Base-by-base conservation (phyloP, 2,797 vertebrate genomes). In the Brachyrhaphis roseni region DNA sequence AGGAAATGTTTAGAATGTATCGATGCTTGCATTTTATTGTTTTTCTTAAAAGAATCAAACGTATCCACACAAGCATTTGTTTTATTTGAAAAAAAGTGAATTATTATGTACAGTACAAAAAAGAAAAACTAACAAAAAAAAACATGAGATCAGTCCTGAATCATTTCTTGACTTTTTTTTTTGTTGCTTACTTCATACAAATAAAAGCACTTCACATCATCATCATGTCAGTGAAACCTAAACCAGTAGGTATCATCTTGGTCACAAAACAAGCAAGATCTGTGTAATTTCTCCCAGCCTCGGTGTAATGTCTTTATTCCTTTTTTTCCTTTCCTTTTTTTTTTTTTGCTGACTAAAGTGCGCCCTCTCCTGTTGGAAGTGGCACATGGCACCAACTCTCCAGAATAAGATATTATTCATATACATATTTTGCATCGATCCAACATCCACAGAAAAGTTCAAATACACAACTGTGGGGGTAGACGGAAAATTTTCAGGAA, bases 1-100 rank as follows among this genome's bases (percentile, higher is more conserved):
- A 46, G 26, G 39, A 71, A 71, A 71, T 4, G 5, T 46, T 28
- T 71, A 45, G 15, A 71, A 71, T 28, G 1, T 71, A 46, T 28
- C 6, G 0, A 10, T 46, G 4, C 28, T 71, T 71, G 6, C 15
- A 13, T 4, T 2, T 73, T 57, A 10, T 6, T 72, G 43, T 74
- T 8, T 43, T 36, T 59, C 18, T 16, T 15, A 77, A 75, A 82
- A 28, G 43, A 92, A 49, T 46, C 45, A 82, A 83, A 91, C 70
- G 62, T 53, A 68, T 80, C 59, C 80, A 92, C 90, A 91, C 94
- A 88, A 94, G 94, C 93, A 93, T 91, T 91, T 82, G 78, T 93
- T 95, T 95, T 95, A 93, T 94, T 96, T 90, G 87, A 92, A 95
- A 92, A 95, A 92, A 94, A 92, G 93, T 91, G 93, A 93, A 92